Conservation (phyloP, 2,797 vertebrate genomes). For the Pangasius sanitwongsei region DNA sequence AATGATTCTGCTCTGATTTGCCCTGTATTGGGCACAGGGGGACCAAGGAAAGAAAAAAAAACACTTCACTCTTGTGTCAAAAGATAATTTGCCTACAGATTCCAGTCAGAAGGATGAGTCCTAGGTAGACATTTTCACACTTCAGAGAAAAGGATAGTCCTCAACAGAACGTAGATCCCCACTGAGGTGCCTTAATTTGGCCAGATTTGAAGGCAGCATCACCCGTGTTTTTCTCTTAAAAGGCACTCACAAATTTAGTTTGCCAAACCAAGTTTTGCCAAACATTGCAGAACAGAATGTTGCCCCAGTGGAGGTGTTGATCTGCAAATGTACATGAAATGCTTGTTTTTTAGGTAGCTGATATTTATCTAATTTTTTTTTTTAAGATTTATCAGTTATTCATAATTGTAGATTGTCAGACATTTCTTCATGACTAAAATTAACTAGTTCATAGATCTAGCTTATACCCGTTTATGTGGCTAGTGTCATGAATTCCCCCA, state of each 20-base stretch:
- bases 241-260: background rate
- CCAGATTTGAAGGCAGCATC: background rate
- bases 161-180: background rate
- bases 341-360: background rate
- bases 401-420: too few species aligned
- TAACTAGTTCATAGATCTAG: background rate
- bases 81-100: background rate
- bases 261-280: background rate
- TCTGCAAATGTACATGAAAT: background rate
- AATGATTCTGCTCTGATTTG: background rate
- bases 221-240: background rate
- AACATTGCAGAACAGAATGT: background rate
- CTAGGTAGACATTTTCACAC: background rate
- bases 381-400: too few species aligned
- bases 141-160: background rate
- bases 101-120: background rate
- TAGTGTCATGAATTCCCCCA: background rate
- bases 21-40: background rate
- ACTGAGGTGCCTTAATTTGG: background rate
- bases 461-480: too few species aligned
- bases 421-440: background rate
- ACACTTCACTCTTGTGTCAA: background rate
- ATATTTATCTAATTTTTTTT: too few species aligned
- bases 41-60: background rate
- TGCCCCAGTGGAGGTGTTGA: background rate